phyloP scores from a whole-genome alignment of 1,140 invertebrate genomes.

The Drosophila ercepeae region DNA sequence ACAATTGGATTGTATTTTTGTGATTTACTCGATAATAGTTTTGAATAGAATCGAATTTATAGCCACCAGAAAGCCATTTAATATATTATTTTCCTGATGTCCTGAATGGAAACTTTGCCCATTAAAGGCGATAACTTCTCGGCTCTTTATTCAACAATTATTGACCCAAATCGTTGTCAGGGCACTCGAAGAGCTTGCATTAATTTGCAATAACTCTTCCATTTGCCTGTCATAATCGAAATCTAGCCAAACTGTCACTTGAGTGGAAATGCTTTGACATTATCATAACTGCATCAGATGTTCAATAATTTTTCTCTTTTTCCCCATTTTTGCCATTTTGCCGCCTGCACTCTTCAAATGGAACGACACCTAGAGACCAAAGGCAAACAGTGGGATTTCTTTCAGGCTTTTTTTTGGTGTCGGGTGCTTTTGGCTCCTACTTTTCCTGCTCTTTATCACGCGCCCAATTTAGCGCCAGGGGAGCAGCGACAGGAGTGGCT shows the following conservation, averaged over 20 bases:
- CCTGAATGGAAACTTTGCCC: not conserved
- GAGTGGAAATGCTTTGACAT: constrained; percentile 59
- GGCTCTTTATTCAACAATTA: too few relatives aligned
- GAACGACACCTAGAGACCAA: constrained; percentile 46
- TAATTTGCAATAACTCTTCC: constrained; percentile 54
- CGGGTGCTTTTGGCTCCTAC: constrained; percentile 31
- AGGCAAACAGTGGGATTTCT: constrained; percentile 45
- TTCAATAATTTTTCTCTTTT: constrained; percentile 41
- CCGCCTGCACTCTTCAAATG: constrained; percentile 37
- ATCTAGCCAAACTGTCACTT: constrained; percentile 53
- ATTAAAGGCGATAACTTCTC: constrained; percentile 15
- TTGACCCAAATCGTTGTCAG: constrained; percentile 24
- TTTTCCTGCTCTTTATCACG: constrained; percentile 67
- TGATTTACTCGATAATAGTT: constrained; percentile 19
- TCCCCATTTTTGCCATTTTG: not conserved
- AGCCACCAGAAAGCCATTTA: not conserved
- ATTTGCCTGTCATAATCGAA: constrained; percentile 59
- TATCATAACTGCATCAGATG: constrained; percentile 70
- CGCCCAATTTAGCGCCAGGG: constrained; percentile 56
- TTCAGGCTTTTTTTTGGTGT: constrained; percentile 12
- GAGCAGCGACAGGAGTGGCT: not conserved
- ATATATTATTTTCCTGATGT: not conserved
- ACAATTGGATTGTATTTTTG: constrained; percentile 9
- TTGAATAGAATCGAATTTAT: constrained; percentile 1
- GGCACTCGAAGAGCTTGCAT: constrained; percentile 36